These are phyloP conservation scores for Taphrorychus bicolor DNA, from an alignment of 2,888 invertebrate species.

Conservation along the genomic window DNA sequence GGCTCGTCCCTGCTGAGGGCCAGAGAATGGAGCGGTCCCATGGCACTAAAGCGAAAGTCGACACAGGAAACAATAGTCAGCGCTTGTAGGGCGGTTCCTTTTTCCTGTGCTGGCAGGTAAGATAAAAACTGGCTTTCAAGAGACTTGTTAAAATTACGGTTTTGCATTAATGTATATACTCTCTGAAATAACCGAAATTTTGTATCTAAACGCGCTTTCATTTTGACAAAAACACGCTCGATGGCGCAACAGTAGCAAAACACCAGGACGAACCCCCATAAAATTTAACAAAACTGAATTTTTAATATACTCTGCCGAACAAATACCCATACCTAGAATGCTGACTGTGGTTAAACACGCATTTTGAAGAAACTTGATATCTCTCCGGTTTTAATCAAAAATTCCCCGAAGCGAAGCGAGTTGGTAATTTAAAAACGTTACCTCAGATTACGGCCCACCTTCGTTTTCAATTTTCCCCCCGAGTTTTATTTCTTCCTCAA, in stretches of 20 bases:
- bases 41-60: constrained; percentile 76
- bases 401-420: background rate
- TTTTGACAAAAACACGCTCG: no score
- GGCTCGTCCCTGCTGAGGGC: constrained; percentile 69
- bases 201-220: no score
- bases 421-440: background rate
- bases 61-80: constrained; percentile 77
- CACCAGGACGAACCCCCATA: no score
- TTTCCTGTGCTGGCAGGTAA: constrained; percentile 70
- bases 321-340: background rate
- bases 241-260: no score
- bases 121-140: no score
- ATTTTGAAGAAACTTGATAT: background rate
- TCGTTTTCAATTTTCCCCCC: background rate
- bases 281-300: background rate
- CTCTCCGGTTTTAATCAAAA: constrained; percentile 4
- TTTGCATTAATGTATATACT: no score
- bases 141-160: no score
- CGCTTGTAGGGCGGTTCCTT: constrained; percentile 78
- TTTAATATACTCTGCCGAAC: background rate
- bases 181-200: no score
- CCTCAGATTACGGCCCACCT: background rate
- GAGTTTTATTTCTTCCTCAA: background rate
- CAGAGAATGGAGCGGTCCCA: constrained; percentile 79
- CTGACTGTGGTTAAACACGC: background rate